Evolutionary conservation across 2,888 invertebrate species (phyloP), one percentile per base, ranked within the genome.

Genomic region (Drosophila greeni): DNA sequence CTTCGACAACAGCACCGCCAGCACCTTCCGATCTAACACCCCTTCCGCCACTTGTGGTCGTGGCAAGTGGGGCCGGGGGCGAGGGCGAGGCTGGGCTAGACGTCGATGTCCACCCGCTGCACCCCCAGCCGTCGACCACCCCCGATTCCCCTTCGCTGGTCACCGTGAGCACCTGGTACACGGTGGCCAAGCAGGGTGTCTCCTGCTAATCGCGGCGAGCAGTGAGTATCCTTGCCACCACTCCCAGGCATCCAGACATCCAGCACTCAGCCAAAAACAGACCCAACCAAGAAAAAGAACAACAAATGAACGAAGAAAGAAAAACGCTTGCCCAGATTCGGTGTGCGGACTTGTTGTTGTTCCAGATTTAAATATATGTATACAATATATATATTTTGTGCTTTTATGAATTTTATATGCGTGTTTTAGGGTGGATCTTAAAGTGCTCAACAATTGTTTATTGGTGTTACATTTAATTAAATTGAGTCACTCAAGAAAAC

Each of bases 181-280:
- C 89, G 53, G 89, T 89, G 72, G 87, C 89, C 72, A 89, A 89
- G 78, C 89, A 88, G 85, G 89, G 89, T 73, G 87, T 89, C 73
- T 89, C 89, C 74, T 89, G 89, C 86, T 89, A 88, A 84, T 66
- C 53, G 33, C 40, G 43, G 34, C 37, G 48, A 48, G 69, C 60
- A 69, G 66, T 66, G 66, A 66, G 66, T 66, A 66, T 70, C 37
- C 62, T 45, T 43, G 58, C 58, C 59, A 59, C 23, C 49, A 34
- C 33, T 18, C 26, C 18, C 20, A 11, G 31, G 39, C 37, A 40
- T 6, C 58, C 31, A 14, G 9, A 5, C 57, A 58, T 16, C 23
- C 36, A 29, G 14, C 11, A 16, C 24, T 29, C n/a, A n/a, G 16
- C 31, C 37, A 11, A 48, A 47, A 47, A n/a, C n/a, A 29, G 9